Base-by-base conservation (phyloP, 2,797 vertebrate species). In the Hylomyscus alleni region DNA sequence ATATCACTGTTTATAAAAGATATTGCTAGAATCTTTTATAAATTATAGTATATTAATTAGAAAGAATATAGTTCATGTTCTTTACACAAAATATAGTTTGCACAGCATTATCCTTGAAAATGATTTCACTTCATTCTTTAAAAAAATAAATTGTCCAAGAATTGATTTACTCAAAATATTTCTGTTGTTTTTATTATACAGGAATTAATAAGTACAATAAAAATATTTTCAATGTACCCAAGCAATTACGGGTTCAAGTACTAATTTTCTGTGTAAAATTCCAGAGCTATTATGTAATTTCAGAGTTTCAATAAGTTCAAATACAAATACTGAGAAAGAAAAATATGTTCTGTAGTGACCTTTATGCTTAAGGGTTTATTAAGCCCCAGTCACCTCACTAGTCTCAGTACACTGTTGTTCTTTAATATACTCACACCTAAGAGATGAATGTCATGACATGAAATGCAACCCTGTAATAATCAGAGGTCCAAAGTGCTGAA, bases 361-460 rank as follows among this genome's bases (percentile, higher is more conserved):
- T 97, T 44, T 95, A 12, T 73, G 52, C 52, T 88, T 31, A 78
- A 60, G 8, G 37, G 4, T n/a, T 87, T 81, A 85, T 60, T 92
- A 88, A 94, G 72, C 69, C 47, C 54, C n/a, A 85, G 85, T 17
- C n/a, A 72, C 50, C 69, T 92, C 47, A 26, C 22, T 91, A 9
- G 14, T 9, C 29, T 96, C 34, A 50, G 84, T 90, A 78, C 91
- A 85, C 6, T 95, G 65, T 86, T 96, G 54, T 91, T 94, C 34
- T 94, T 96, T 95, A 84, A 78, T 94, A 65, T 2, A 37, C 2
- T 94, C 78, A 92, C 81, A 92, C 40, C 50, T 95, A 95, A 75
- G n/a, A 95, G 92, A 88, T 91, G 40, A 89, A 75, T 31, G 12
- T 44, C 62, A 47, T 77, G 19, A 10, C 85, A 91, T 60, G 87